These are phyloP conservation scores for Anolis sagrei DNA, from an alignment of 2,113 vertebrate species.

Conservation along the genomic window DNA sequence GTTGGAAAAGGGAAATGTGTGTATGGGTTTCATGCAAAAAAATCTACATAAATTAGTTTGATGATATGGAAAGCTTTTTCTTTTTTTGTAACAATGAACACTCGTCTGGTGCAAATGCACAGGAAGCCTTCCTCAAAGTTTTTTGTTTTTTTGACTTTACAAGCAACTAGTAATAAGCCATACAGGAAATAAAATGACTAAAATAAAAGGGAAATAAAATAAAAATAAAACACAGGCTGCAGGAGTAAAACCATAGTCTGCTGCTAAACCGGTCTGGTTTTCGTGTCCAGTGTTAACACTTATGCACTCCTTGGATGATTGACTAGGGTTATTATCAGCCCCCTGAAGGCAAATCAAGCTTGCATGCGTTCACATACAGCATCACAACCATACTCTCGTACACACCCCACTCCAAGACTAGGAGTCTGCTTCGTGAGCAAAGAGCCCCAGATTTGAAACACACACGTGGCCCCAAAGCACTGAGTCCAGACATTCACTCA, in stretches of 20 bases:
- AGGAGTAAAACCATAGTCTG: constrained; percentile 90
- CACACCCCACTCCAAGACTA: constrained; percentile 88
- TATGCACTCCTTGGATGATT: constrained; percentile 84
- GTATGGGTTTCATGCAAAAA: constrained; percentile 81
- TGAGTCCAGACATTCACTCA: constrained; percentile 92
- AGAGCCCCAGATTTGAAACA: constrained; percentile 85
- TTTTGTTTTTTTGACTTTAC: constrained; percentile 89
- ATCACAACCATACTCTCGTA: constrained; percentile 90
- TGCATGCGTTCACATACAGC: constrained; percentile 93
- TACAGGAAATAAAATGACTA: constrained; percentile 80
- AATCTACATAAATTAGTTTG: constrained; percentile 85
- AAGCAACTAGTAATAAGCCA: constrained; percentile 88
- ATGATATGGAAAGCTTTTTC: constrained; percentile 86
- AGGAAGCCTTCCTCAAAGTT: constrained; percentile 84
- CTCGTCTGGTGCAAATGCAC: constrained; percentile 90
- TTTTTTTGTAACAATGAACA: constrained; percentile 90
- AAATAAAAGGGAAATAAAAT: constrained; percentile 55
- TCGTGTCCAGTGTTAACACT: constrained; percentile 97
- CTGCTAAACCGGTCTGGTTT: constrained; percentile 87
- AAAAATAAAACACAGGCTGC: constrained; percentile 86
- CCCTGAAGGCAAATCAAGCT: constrained; percentile 88
- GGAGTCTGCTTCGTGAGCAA: constrained; percentile 79
- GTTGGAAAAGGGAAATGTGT: constrained; percentile 78
- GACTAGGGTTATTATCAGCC: constrained; percentile 85
- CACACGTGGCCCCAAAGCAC: constrained; percentile 87